phyloP scores from a whole-genome alignment of 2,797 vertebrate species.

The Acanthiza pusilla region DNA sequence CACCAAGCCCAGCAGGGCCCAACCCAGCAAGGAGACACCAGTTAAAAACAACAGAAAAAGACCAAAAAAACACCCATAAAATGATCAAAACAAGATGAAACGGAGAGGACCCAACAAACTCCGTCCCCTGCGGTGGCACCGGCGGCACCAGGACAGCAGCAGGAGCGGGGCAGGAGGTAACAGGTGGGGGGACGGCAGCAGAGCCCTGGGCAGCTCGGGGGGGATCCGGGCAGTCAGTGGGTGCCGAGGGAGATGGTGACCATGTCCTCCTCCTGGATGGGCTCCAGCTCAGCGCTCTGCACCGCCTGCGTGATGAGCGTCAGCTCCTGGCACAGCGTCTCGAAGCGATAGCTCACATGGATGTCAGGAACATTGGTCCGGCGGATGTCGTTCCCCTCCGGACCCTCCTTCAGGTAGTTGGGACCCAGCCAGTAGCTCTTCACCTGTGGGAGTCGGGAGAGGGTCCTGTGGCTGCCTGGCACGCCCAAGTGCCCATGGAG shows the following conservation, averaged over 20 bases:
- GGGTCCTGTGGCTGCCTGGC: background rate
- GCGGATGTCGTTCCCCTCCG: constrained; percentile 91
- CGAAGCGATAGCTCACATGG: constrained; percentile 88
- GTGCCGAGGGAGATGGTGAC: constrained; percentile 66
- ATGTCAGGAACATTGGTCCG: constrained; percentile 95
- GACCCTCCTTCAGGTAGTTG: constrained; percentile 83
- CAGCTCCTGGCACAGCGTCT: constrained; percentile 94
- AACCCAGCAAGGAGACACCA: background rate
- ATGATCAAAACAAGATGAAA: background rate
- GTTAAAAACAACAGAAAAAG: background rate
- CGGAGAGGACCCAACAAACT: background rate
- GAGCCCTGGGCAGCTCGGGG: background rate
- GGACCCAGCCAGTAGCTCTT: constrained; percentile 95
- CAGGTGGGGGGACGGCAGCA: background rate
- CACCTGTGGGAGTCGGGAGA: constrained; percentile 65
- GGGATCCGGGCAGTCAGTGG: background rate
- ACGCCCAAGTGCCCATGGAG: rapidly evolving
- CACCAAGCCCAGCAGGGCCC: background rate
- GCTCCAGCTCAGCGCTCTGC: constrained; percentile 82
- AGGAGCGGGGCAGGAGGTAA: background rate
- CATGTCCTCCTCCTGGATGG: constrained; percentile 80
- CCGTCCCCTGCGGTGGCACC: background rate
- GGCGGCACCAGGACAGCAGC: background rate
- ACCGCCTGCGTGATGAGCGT: constrained; percentile 90
- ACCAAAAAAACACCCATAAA: background rate